Conservation (phyloP, 64 coral and sea anemone genomes). For the Actinia equina region DNA sequence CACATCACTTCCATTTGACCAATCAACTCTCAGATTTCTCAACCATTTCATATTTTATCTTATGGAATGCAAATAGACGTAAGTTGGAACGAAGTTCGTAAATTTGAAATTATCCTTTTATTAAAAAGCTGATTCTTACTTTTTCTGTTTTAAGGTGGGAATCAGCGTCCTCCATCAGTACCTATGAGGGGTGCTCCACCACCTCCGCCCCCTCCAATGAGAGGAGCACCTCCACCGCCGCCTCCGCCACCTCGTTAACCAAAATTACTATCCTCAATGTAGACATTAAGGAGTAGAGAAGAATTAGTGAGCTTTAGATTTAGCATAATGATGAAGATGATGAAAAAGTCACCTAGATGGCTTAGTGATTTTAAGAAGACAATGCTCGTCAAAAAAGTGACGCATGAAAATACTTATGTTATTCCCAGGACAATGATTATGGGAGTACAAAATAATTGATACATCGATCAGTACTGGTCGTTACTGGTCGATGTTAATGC, state of each 20-base stretch:
- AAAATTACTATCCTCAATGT: background rate
- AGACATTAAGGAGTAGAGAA: background rate
- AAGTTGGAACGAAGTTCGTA: too few species aligned
- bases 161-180: background rate
- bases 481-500: background rate
- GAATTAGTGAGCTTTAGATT: background rate
- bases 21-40: too few species aligned
- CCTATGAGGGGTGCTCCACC: constrained; percentile 24
- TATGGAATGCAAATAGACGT: too few species aligned
- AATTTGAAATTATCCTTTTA: too few species aligned
- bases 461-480: background rate
- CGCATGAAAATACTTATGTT: background rate
- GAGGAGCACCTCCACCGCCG: constrained; percentile 52
- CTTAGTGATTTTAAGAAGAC: background rate
- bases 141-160: background rate
- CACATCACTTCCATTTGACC: too few species aligned
- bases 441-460: constrained; percentile 2
- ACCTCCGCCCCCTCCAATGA: constrained; percentile 38
- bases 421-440: constrained; percentile 2
- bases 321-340: background rate
- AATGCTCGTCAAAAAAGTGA: background rate
- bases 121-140: background rate
- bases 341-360: background rate
- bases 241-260: constrained; percentile 42
- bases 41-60: too few species aligned